Evolutionary conservation across 2,888 invertebrate genomes (phyloP).

Genomic region (Lepidocyrtinus sp.): DNA sequence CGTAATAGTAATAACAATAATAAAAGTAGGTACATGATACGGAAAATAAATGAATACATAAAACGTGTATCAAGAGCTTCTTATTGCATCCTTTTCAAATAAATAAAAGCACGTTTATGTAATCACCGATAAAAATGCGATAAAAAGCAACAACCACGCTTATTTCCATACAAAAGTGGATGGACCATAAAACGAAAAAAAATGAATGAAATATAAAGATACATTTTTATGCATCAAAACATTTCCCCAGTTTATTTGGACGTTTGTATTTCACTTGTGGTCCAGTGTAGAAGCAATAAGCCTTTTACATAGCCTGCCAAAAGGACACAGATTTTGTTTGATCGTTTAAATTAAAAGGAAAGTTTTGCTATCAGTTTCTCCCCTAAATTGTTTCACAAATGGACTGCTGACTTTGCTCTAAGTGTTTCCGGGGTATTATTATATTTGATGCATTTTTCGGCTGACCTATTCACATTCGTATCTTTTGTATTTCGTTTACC

Average conservation of each 20-base stretch:
- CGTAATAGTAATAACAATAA: conserved; percentile 13
- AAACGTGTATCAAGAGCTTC: conserved; percentile 32
- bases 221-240: no score
- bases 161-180: no score
- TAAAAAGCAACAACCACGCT: conserved; percentile 8
- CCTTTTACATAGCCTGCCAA: background rate
- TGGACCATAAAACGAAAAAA: no score
- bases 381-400: conserved; percentile 18
- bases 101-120: conserved; percentile 34
- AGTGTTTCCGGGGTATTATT: conserved; percentile 3
- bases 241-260: no score
- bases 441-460: background rate
- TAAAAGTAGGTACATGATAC: conserved; percentile 15
- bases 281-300: no score
- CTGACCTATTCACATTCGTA: conserved; percentile 20
- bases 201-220: background rate
- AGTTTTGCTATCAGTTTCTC: background rate
- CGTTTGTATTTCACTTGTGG: no score
- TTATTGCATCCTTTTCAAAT: conserved; percentile 36
- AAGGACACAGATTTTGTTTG: background rate
- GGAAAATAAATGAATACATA: conserved; percentile 5
- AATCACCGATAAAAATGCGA: conserved; percentile 19
- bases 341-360: background rate
- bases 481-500: conserved; percentile 17
- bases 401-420: conserved; percentile 30